A percentile compares a stretch with the other conserved stretches of the same genome.
Evolutionary conservation across 2,888 invertebrate genomes (phyloP).

Genomic region (Dasypogon diadema): DNA sequence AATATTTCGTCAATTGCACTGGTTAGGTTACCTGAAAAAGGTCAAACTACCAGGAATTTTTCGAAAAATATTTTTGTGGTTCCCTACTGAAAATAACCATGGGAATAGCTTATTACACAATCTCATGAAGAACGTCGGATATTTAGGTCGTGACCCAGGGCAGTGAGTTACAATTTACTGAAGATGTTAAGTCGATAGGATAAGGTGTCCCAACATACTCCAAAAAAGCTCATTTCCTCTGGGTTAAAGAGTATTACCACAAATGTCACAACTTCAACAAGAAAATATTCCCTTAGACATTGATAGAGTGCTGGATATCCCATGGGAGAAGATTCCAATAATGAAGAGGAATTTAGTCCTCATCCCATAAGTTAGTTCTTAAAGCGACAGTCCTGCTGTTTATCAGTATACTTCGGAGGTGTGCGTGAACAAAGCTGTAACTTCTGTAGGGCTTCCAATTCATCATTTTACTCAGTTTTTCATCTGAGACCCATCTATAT

Average conservation of each 20-base stretch:
- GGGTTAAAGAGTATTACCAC: conserved; percentile 30
- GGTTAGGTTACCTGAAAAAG: not conserved
- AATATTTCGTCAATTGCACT: not conserved
- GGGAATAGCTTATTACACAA: not conserved
- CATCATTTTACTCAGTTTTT: conserved; percentile 22
- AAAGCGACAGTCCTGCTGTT: not conserved
- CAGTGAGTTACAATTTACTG: not conserved
- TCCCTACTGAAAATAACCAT: not conserved
- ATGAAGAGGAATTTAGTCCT: conserved; percentile 1
- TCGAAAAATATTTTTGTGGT: too few species aligned
- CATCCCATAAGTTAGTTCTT: not conserved
- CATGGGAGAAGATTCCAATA: not conserved
- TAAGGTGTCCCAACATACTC: not conserved
- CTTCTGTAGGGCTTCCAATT: conserved; percentile 8
- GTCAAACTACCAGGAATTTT: not conserved
- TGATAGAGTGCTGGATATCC: conserved; percentile 29
- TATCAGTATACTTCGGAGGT: not conserved
- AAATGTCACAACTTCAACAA: conserved; percentile 31
- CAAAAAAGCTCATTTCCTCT: not conserved
- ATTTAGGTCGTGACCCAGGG: not conserved
- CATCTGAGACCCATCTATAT: conserved; percentile 3
- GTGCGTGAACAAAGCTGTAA: not conserved
- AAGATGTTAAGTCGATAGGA: not conserved
- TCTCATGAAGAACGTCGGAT: not conserved
- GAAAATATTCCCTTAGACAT: conserved; percentile 15